Percentiles rank a stretch among this genome's conserved stretches.
Evolutionary conservation across 2,888 invertebrate species (phyloP).

Genomic region (Hydroisotoma schaefferi): DNA sequence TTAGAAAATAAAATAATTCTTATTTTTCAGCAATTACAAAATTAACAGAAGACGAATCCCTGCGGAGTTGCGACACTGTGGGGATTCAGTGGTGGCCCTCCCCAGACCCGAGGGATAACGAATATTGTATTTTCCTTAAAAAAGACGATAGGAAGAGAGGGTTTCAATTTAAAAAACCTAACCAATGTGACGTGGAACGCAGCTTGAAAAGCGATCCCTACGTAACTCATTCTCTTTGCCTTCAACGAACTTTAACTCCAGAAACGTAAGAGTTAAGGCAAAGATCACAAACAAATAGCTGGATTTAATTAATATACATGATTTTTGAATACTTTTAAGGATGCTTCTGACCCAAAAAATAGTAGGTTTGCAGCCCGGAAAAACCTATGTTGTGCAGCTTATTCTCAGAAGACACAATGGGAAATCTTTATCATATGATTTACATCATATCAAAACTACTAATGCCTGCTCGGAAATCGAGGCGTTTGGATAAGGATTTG

Average conservation of each 20-base stretch:
- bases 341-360: slow-evolving; percentile 56
- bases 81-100: slow-evolving; percentile 61
- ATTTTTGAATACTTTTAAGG: slow-evolving; percentile 49
- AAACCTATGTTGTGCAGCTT: slow-evolving; percentile 59
- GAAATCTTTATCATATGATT: slow-evolving; percentile 59
- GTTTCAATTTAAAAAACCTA: slow-evolving; percentile 51
- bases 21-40: slow-evolving; percentile 52
- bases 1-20: not conserved
- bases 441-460: slow-evolving; percentile 43
- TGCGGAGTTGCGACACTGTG: slow-evolving; percentile 57
- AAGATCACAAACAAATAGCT: not conserved
- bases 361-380: slow-evolving; percentile 56
- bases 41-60: slow-evolving; percentile 57
- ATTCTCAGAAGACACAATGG: slow-evolving; percentile 59
- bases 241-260: slow-evolving; percentile 48
- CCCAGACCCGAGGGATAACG: slow-evolving; percentile 53
- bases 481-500: no score
- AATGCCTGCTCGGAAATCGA: not conserved
- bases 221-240: slow-evolving; percentile 53
- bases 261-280: slow-evolving; percentile 25
- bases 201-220: slow-evolving; percentile 53
- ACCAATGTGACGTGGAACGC: slow-evolving; percentile 55
- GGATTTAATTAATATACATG: slow-evolving; percentile 5
- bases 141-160: slow-evolving; percentile 51
- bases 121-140: slow-evolving; percentile 54